Evolutionary conservation across 2,888 invertebrate species (phyloP), one percentile per base, ranked within the genome.

Genomic region (Orthonychiurus folsomi): DNA sequence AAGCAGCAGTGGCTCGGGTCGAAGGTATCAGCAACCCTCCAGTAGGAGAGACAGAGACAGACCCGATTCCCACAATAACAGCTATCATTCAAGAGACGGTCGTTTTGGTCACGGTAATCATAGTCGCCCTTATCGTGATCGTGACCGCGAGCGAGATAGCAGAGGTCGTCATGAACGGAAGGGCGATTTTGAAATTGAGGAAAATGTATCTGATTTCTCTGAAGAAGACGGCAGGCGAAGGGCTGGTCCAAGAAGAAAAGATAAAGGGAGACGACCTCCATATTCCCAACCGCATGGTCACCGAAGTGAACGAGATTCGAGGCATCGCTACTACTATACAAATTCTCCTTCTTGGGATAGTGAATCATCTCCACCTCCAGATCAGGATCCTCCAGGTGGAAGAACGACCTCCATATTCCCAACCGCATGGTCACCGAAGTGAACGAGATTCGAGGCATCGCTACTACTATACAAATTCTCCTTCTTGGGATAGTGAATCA

Each of bases 91-190:
- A 77, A 78, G 59, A 76, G 75, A 25, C 77, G 77, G 58, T 76
- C 77, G 76, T 75, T 76, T 23, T 76, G 76, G 66, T 76, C 79
- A 66, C 76, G 78, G 62, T 76, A 78, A 59, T 85, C 66, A 81
- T 83, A 61, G 83, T 86, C 74, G 62, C 15, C 63, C 64, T 26
- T 60, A 64, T 27, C 37, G 66, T 5, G 67, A 66, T 12, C 53
- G 69, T 48, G 67, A 66, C 26, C 62, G 78, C 78, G 65, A 77
- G 76, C 63, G 76, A 77, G 76, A 76, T 77, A n/a, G n/a, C n/a
- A 56, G 79, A 79, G 59, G 77, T 78, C 61, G 83, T 82, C 58
- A 77, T 21, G 76, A 77, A 20, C 73, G 76, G 28, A 76, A 76
- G 23, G 77, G 76, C 63, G 77, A 77, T 15, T 74, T 76, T 58